Evolutionary conservation across 2,888 invertebrate species (phyloP).

Genomic region (Spisula solida): DNA sequence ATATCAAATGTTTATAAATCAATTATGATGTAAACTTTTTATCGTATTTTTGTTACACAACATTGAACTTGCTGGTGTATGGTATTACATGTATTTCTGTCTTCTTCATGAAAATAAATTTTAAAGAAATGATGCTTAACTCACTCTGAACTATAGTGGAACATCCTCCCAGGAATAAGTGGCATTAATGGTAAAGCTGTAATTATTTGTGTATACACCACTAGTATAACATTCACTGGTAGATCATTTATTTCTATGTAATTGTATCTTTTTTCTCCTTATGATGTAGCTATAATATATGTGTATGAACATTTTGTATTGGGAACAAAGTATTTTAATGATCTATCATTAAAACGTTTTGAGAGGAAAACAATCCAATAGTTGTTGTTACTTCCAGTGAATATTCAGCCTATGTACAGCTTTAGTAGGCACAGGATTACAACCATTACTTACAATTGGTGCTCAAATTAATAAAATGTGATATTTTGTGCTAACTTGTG

Average conservation of each 20-base stretch:
- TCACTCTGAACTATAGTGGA: not conserved
- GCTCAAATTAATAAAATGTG: too few relatives aligned
- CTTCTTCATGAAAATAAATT: not conserved
- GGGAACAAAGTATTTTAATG: slow-evolving; percentile 65
- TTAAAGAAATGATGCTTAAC: not conserved
- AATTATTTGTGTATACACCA: not conserved
- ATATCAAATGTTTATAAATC: not conserved
- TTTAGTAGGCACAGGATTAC: too few relatives aligned
- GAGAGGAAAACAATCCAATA: slow-evolving; percentile 21
- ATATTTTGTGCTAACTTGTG: too few relatives aligned
- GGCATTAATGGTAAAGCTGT: not conserved
- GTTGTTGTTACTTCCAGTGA: not conserved
- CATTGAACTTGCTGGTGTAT: slow-evolving; percentile 7
- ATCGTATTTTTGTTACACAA: not conserved
- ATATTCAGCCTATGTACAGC: too few relatives aligned
- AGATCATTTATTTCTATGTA: slow-evolving; percentile 12
- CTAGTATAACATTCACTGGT: not conserved
- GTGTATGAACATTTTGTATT: slow-evolving; percentile 61
- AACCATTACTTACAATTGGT: too few relatives aligned
- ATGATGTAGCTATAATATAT: slow-evolving; percentile 50
- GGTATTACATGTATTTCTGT: not conserved
- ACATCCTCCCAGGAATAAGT: not conserved
- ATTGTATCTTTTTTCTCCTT: slow-evolving; percentile 40
- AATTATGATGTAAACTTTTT: not conserved
- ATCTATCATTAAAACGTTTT: slow-evolving; percentile 61